Evolutionary conservation across 2,888 invertebrate genomes (phyloP).

Genomic region (Perizoma affinitatum): DNA sequence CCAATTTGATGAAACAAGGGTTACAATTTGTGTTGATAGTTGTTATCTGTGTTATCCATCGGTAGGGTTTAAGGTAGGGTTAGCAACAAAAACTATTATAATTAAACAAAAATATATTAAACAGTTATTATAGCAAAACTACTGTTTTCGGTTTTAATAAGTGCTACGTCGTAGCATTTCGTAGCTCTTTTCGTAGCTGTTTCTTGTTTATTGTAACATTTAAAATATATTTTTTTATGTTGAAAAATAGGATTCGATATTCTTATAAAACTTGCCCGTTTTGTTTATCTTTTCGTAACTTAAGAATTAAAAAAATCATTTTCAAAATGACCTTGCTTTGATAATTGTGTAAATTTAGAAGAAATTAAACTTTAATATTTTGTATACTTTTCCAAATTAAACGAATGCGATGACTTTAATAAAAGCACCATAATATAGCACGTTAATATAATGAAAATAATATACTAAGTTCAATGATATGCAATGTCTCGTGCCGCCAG

Average conservation of each 20-base stretch:
- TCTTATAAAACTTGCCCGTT: too few species aligned
- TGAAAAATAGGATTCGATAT: neutral
- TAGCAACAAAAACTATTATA: constrained; percentile 52
- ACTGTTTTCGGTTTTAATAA: neutral
- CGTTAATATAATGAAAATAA: constrained; percentile 20
- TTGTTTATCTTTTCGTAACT: too few species aligned
- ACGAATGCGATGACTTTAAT: too few species aligned
- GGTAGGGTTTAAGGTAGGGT: constrained; percentile 56
- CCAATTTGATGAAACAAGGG: constrained; percentile 79
- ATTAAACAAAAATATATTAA: constrained; percentile 6
- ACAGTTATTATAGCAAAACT: neutral
- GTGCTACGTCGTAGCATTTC: constrained; percentile 27
- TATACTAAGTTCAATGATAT: constrained; percentile 26
- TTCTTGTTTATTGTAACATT: neutral
- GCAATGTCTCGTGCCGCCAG: constrained; percentile 33
- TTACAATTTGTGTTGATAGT: constrained; percentile 78
- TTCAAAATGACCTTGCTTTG: neutral
- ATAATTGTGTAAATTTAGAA: too few species aligned
- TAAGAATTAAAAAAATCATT: too few species aligned
- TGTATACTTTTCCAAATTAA: too few species aligned
- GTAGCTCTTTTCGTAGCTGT: constrained; percentile 27
- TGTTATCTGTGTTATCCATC: constrained; percentile 75
- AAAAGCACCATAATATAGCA: neutral
- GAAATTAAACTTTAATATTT: too few species aligned
- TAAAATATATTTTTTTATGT: neutral